Evolutionary conservation across 2,888 invertebrate species (phyloP).

Genomic region (Aspidiotus destructor): DNA sequence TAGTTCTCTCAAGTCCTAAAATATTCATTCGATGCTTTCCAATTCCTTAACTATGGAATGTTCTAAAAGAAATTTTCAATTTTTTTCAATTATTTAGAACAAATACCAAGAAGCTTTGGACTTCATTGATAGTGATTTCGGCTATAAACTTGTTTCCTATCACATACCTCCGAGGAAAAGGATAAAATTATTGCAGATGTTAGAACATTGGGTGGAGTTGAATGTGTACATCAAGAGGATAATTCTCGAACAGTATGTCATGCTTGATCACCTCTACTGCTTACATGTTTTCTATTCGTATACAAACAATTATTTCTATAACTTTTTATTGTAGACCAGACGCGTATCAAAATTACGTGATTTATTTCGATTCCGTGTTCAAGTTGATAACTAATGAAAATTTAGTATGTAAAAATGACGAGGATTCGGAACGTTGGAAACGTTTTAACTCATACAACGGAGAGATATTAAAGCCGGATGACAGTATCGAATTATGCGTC

Average conservation of each 20-base stretch:
- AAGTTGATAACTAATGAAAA: slow-evolving; percentile 60
- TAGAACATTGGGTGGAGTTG: slow-evolving; percentile 64
- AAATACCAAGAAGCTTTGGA: slow-evolving; percentile 73
- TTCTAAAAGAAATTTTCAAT: background rate
- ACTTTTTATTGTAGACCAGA: slow-evolving; percentile 49
- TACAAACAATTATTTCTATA: slow-evolving; percentile 37
- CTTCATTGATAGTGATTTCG: slow-evolving; percentile 68
- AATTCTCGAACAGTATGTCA: slow-evolving; percentile 58
- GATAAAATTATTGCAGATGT: slow-evolving; percentile 61
- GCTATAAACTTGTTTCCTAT: slow-evolving; percentile 57
- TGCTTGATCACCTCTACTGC: slow-evolving; percentile 25
- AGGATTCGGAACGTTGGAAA: slow-evolving; percentile 37
- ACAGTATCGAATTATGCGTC: slow-evolving; percentile 41
- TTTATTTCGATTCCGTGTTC: slow-evolving; percentile 43
- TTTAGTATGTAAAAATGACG: slow-evolving; percentile 41
- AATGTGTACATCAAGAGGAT: slow-evolving; percentile 64
- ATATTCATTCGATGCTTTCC: background rate
- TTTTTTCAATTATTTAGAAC: slow-evolving; percentile 42
- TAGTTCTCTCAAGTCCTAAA: background rate
- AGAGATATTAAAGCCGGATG: slow-evolving; percentile 36
- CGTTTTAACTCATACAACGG: background rate
- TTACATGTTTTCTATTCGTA: slow-evolving; percentile 38
- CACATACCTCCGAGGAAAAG: slow-evolving; percentile 55
- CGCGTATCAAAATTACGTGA: slow-evolving; percentile 45
- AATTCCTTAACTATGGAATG: background rate